Conservation (phyloP, 2,113 vertebrate genomes). For the Vidua chalybeata region DNA sequence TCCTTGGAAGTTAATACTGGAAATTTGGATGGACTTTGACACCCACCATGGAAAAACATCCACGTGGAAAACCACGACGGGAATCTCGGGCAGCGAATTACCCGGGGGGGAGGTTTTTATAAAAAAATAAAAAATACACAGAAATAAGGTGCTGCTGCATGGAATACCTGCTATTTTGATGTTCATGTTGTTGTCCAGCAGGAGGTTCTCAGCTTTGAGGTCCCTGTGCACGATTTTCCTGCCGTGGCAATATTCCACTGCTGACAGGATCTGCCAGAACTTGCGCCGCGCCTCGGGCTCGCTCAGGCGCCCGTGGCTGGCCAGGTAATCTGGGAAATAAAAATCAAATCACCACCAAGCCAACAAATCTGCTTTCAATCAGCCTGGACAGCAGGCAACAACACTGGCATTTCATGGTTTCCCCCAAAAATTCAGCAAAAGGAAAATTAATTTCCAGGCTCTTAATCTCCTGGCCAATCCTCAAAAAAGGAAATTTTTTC, state of each 20-base stretch:
- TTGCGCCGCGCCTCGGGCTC: slow-evolving; percentile 93
- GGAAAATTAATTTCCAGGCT: neutral
- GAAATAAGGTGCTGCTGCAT: accelerated
- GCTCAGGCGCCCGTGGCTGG: slow-evolving; percentile 91
- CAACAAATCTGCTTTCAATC: neutral
- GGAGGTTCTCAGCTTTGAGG: slow-evolving; percentile 95
- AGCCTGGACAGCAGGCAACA: no score
- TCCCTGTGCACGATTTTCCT: slow-evolving; percentile 94
- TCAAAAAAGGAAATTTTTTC: neutral
- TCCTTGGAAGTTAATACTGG: neutral
- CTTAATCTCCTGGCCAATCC: no score
- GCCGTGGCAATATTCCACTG: slow-evolving; percentile 94
- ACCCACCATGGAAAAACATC: neutral
- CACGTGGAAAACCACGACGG: neutral
- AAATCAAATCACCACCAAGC: neutral
- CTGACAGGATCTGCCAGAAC: slow-evolving; percentile 98
- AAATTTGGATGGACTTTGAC: neutral
- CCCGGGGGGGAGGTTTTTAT: neutral
- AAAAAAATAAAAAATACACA: accelerated
- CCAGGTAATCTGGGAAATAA: slow-evolving; percentile 86
- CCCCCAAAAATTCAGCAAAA: accelerated
- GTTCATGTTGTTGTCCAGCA: slow-evolving; percentile 96
- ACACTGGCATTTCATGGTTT: accelerated
- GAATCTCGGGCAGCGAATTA: neutral
- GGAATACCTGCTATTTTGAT: slow-evolving; percentile 96